These are phyloP conservation scores for Puma concolor DNA, from an alignment of 2,113 vertebrate species.

Conservation along the genomic window DNA sequence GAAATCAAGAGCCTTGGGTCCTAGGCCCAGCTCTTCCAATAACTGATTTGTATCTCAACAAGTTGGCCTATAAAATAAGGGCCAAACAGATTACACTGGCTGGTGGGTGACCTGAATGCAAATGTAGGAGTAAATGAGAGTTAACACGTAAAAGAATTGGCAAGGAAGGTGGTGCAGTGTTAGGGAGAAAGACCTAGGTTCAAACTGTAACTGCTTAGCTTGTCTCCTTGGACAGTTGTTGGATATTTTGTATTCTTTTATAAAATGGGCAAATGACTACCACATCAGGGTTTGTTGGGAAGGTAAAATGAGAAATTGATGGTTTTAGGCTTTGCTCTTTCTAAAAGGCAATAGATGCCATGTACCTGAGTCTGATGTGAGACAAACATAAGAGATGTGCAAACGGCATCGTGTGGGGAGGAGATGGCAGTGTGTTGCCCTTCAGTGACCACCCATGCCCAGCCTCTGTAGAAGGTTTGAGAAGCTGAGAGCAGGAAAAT, in stretches of 20 bases:
- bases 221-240: background rate
- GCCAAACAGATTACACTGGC: background rate
- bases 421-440: background rate
- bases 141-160: background rate
- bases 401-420: background rate
- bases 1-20: background rate
- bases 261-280: background rate
- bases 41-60: background rate
- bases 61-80: background rate
- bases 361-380: background rate
- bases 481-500: background rate
- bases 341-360: background rate
- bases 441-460: background rate
- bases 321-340: background rate
- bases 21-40: background rate
- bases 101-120: background rate
- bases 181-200: background rate
- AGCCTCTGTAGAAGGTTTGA: background rate
- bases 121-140: background rate
- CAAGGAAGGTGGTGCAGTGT: background rate
- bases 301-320: background rate
- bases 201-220: background rate
- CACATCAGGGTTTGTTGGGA: background rate
- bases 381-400: background rate
- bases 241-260: background rate